Percentiles rank a stretch among this genome's conserved stretches.
These are phyloP conservation scores for Monarcha castaneiventris DNA, from an alignment of 2,113 vertebrate species.

Conservation along the genomic window DNA sequence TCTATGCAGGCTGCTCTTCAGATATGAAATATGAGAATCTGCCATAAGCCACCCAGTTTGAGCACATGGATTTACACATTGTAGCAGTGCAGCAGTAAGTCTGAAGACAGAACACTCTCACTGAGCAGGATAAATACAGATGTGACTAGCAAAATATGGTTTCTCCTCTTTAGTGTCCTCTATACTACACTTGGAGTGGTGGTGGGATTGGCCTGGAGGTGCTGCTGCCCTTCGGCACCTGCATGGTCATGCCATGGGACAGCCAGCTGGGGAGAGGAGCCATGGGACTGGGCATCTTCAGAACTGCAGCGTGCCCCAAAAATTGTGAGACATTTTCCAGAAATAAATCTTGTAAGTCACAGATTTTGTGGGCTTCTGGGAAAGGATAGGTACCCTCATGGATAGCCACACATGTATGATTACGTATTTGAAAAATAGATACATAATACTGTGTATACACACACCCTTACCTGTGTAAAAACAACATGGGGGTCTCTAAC, in stretches of 20 bases:
- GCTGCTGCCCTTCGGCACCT: not conserved
- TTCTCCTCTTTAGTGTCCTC: not conserved
- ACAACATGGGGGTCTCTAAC: not conserved
- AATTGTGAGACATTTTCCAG: not conserved
- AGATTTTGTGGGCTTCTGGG: not conserved
- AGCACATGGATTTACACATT: not conserved
- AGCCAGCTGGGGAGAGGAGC: not conserved
- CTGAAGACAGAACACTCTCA: not conserved
- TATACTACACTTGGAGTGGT: not conserved
- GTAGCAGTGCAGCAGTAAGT: not conserved
- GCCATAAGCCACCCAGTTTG: not conserved
- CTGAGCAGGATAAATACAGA: not conserved
- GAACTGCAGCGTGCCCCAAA: not conserved
- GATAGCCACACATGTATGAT: not conserved
- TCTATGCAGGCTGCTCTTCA: not conserved
- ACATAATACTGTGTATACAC: not conserved
- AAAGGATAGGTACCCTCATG: not conserved
- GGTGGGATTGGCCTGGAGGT: not conserved
- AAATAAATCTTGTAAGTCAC: not conserved
- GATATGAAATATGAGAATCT: not conserved
- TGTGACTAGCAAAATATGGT: not conserved
- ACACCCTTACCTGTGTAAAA: not conserved
- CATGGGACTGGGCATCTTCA: not conserved
- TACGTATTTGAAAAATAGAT: not conserved
- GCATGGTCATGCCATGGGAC: rapidly evolving